phyloP scores from a whole-genome alignment of 2,797 vertebrate species.

The Sarcoramphus papa region DNA sequence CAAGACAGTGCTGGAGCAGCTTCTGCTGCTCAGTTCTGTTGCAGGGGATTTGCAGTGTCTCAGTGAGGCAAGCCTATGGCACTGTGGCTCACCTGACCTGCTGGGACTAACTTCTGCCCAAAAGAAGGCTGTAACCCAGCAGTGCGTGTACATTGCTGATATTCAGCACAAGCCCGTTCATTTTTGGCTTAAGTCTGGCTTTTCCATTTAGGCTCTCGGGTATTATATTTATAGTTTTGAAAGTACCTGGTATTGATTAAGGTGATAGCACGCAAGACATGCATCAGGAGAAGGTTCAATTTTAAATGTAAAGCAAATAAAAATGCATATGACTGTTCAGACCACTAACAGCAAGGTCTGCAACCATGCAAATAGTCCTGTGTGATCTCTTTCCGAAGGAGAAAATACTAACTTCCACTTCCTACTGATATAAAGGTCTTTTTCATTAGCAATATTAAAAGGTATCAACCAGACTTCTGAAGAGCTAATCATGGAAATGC shows the following conservation, averaged over 20 bases:
- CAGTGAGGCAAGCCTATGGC: no score
- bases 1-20: neutral
- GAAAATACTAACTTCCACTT: neutral
- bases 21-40: neutral
- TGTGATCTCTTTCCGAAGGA: neutral
- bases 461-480: neutral
- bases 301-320: neutral
- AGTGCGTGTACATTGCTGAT: rapidly evolving
- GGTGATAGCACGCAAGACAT: neutral
- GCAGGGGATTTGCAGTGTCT: neutral
- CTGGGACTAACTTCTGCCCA: neutral
- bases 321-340: neutral
- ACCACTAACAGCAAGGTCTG: neutral
- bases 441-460: neutral
- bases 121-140: neutral
- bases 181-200: neutral
- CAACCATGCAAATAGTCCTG: neutral
- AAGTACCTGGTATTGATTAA: neutral
- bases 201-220: neutral
- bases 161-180: rapidly evolving
- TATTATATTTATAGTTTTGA: neutral
- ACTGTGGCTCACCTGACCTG: neutral
- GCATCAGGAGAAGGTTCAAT: neutral
- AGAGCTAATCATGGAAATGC: neutral
- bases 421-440: neutral